Evolutionary conservation across 2,888 invertebrate genomes (phyloP).

Genomic region (Apotomis betuletana): DNA sequence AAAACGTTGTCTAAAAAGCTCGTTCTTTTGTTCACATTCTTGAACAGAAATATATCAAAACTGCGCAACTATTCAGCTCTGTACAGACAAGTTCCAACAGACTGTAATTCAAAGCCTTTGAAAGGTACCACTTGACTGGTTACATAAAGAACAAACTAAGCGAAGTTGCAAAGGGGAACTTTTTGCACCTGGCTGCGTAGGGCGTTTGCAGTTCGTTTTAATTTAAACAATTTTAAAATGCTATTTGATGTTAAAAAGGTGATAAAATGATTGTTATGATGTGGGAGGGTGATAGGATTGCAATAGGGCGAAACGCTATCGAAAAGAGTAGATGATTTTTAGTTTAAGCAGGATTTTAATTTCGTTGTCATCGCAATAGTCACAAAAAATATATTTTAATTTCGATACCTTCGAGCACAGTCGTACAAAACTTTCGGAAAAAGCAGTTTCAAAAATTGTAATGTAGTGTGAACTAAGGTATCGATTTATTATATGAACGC

Average conservation of each 20-base stretch:
- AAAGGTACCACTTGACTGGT: conserved; percentile 42
- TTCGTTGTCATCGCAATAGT: neutral
- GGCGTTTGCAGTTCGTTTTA: conserved; percentile 42
- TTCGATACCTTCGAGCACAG: too few species aligned
- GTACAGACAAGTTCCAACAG: conserved; percentile 35
- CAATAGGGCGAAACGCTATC: neutral
- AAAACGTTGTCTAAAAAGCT: conserved; percentile 2
- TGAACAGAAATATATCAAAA: conserved; percentile 33
- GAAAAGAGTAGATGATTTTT: neutral
- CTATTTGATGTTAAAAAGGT: conserved; percentile 42
- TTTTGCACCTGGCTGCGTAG: conserved; percentile 46
- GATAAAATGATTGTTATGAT: conserved; percentile 36
- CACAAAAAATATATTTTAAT: too few species aligned
- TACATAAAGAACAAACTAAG: conserved; percentile 42
- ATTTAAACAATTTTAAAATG: conserved; percentile 41
- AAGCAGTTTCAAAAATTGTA: too few species aligned
- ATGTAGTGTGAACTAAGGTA: too few species aligned
- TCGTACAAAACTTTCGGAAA: too few species aligned
- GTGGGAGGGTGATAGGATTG: conserved; percentile 13
- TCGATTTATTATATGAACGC: too few species aligned
- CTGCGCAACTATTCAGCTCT: conserved; percentile 36
- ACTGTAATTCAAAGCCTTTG: conserved; percentile 41
- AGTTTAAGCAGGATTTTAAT: neutral
- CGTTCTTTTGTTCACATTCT: conserved; percentile 22
- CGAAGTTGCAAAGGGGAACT: conserved; percentile 43